Percentiles rank a stretch among this genome's conserved stretches.
Conservation (phyloP, 2,888 invertebrate genomes). For the Mactromeris polynyma region DNA sequence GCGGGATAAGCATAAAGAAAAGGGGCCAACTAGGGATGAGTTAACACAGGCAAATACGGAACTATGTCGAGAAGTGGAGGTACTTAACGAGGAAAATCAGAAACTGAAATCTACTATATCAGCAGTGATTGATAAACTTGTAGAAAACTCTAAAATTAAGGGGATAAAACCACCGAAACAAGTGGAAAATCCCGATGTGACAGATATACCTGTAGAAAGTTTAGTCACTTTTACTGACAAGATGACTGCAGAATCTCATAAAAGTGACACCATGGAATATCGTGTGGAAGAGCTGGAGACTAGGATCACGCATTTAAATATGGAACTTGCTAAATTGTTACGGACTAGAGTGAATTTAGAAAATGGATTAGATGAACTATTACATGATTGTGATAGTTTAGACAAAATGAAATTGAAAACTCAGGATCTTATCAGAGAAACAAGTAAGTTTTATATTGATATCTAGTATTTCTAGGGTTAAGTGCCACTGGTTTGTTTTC, state of each 20-base stretch:
- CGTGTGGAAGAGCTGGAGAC: slow-evolving; percentile 85
- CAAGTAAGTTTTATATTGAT: slow-evolving; percentile 81
- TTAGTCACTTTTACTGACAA: slow-evolving; percentile 64
- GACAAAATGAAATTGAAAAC: slow-evolving; percentile 76
- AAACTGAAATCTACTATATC: slow-evolving; percentile 70
- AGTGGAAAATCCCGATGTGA: slow-evolving; percentile 58
- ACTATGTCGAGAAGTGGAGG: slow-evolving; percentile 68
- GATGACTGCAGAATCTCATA: slow-evolving; percentile 63
- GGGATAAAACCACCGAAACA: slow-evolving; percentile 63
- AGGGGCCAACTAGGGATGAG: slow-evolving; percentile 69
- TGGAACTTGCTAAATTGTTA: slow-evolving; percentile 82
- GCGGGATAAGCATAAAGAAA: slow-evolving; percentile 34
- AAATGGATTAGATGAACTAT: slow-evolving; percentile 81
- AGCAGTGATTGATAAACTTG: slow-evolving; percentile 70
- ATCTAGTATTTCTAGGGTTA: too few relatives aligned
- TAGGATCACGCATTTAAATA: slow-evolving; percentile 83
- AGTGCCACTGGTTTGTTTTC: too few relatives aligned
- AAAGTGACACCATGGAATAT: slow-evolving; percentile 74
- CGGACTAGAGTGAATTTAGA: slow-evolving; percentile 81
- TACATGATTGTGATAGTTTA: slow-evolving; percentile 69
- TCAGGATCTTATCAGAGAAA: slow-evolving; percentile 77
- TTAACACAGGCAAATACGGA: slow-evolving; percentile 74
- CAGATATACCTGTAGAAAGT: slow-evolving; percentile 64
- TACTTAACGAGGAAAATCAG: slow-evolving; percentile 69
- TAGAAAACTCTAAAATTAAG: slow-evolving; percentile 74